Evolutionary conservation across 2,888 invertebrate species (phyloP), one percentile per base, ranked within the genome.

Genomic region (Hydropsyche betteni): DNA sequence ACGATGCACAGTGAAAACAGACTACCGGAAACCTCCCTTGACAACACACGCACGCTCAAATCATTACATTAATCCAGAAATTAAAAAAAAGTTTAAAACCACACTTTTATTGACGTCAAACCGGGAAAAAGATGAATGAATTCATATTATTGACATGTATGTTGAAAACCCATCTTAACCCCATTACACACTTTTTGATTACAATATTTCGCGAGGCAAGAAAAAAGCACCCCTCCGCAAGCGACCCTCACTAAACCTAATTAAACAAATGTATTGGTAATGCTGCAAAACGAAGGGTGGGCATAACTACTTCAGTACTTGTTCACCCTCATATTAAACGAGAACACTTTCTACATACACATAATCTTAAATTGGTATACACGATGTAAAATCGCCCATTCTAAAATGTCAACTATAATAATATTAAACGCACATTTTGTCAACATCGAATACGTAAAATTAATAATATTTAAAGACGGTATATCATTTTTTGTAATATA

Each of bases 241-340:
- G n/a, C 64, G 36, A 36, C 64, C 64, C 64, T 12, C 8, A 12
- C 64, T 34, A 33, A 73, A 74, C 77, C 75, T 75, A 75, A 77
- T 75, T 77, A 75, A 77, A 74, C 77, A 77, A 77, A 77, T 75
- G 77, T 74, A 73, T 77, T 75, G 75, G 77, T 69, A 70, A 75
- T 70, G 77, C 75, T 75, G 75, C 70, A 72, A 71, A 77, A 75
- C 73, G 70, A 75, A 74, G 75, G 75, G 77, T 53, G 71, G 68
- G 74, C 70, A 71, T 68, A 64, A 64, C 36, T 64, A 58, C 64
- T 10, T 34, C 64, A 36, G 36, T n/a, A 36, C 36, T 64, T 36
- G 34, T 33, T n/a, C 36, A 64, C 36, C 36, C 34, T 12, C 64
- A 36, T 64, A 8, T 36, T 34, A 33, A 24, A 33, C 44, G 44